A percentile compares a stretch with the other conserved stretches of the same genome.
Evolutionary conservation across 2,797 vertebrate genomes (phyloP).

Genomic region (Erpetoichthys calabaricus): DNA sequence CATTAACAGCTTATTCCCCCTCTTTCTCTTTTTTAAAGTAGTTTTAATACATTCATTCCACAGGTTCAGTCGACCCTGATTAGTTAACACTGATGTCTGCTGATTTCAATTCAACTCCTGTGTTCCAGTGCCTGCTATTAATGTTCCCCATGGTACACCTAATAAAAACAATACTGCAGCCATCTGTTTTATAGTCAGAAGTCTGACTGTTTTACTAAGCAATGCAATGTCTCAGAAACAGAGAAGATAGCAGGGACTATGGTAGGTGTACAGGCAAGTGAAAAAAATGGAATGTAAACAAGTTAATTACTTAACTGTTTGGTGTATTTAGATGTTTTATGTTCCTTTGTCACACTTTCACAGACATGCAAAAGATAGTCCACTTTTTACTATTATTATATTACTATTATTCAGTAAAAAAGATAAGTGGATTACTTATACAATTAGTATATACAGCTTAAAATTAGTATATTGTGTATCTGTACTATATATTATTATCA

Average conservation of each 20-base stretch:
- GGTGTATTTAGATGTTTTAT: too few species aligned
- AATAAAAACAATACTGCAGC: constrained; percentile 27
- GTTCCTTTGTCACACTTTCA: too few species aligned
- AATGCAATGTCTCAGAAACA: constrained; percentile 10
- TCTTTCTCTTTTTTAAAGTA: constrained; percentile 26
- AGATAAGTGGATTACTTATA: too few species aligned
- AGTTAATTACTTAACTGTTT: constrained; percentile 10
- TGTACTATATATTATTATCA: too few species aligned
- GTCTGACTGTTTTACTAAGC: constrained; percentile 15
- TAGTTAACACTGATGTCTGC: constrained; percentile 21
- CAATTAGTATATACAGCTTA: too few species aligned
- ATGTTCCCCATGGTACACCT: constrained; percentile 21
- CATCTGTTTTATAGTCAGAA: constrained; percentile 27
- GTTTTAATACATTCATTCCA: constrained; percentile 21
- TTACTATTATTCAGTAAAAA: too few species aligned
- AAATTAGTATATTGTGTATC: too few species aligned
- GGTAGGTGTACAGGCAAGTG: constrained; percentile 4
- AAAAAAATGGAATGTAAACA: constrained; percentile 12
- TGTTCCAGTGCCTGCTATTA: constrained; percentile 11
- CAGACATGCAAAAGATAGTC: too few species aligned
- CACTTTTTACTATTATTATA: too few species aligned
- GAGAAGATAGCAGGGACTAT: constrained; percentile 14
- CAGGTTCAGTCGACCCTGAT: constrained; percentile 15
- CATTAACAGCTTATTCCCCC: constrained; percentile 26
- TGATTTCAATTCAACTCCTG: constrained; percentile 13